Conservation (phyloP, 2,888 invertebrate species). For the Mythimna impura region DNA sequence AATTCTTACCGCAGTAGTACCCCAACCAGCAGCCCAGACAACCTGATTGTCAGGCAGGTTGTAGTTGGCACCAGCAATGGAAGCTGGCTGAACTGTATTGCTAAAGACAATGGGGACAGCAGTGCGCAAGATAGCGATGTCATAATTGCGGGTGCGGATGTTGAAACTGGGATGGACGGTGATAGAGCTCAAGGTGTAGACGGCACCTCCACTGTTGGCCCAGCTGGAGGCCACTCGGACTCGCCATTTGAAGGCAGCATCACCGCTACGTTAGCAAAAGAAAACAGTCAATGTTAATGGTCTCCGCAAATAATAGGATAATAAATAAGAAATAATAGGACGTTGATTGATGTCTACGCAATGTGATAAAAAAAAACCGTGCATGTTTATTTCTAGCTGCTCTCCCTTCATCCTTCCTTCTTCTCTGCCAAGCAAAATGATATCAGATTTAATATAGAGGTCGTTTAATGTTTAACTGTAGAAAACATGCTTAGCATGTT, state of each 20-base stretch:
- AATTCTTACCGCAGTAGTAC: slow-evolving; percentile 70
- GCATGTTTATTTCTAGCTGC: too few species aligned
- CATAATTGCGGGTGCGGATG: slow-evolving; percentile 64
- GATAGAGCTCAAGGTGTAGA: slow-evolving; percentile 56
- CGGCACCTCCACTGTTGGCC: slow-evolving; percentile 67
- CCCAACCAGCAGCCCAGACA: slow-evolving; percentile 80
- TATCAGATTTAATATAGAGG: too few species aligned
- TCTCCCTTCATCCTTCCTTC: too few species aligned
- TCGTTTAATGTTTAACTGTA: too few species aligned
- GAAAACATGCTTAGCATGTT: not conserved
- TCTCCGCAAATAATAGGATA: not conserved
- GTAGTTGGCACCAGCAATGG: slow-evolving; percentile 74
- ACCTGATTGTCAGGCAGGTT: slow-evolving; percentile 70
- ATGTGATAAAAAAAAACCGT: too few species aligned
- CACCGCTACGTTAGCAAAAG: slow-evolving; percentile 52
- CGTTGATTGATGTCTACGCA: too few species aligned
- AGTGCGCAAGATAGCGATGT: slow-evolving; percentile 71
- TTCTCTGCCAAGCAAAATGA: too few species aligned
- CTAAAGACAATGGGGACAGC: slow-evolving; percentile 54
- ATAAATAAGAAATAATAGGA: too few species aligned
- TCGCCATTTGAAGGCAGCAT: slow-evolving; percentile 59
- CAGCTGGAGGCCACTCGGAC: slow-evolving; percentile 67
- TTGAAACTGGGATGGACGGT: slow-evolving; percentile 61
- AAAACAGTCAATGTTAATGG: not conserved
- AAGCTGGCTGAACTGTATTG: slow-evolving; percentile 61